phyloP scores from a whole-genome alignment of 2,888 invertebrate species.

The Psococerastis gibbosa region DNA sequence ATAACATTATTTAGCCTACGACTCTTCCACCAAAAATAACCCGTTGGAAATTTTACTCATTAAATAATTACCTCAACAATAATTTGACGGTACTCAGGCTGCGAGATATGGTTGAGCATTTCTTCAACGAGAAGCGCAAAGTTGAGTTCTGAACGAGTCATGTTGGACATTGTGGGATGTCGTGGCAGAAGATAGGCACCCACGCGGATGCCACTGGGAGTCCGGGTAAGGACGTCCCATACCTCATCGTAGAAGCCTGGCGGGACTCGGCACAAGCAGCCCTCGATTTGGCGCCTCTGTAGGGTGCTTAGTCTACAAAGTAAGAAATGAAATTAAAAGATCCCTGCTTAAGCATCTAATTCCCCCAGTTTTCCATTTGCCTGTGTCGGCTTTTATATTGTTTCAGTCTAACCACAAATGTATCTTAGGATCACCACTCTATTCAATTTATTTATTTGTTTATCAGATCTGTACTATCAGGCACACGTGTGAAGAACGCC shows the following conservation, averaged over 20 bases:
- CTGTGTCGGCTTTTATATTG: too few species aligned
- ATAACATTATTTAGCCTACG: too few species aligned
- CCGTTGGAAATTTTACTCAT: too few species aligned
- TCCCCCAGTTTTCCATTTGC: too few species aligned
- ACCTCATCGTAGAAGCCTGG: slow-evolving; percentile 86
- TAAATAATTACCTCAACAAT: slow-evolving; percentile 45
- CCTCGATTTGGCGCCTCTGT: slow-evolving; percentile 80
- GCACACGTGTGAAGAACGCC: too few species aligned
- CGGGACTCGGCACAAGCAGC: slow-evolving; percentile 89
- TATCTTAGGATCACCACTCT: too few species aligned
- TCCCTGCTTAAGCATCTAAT: too few species aligned
- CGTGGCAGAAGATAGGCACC: slow-evolving; percentile 76
- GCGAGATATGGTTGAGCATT: slow-evolving; percentile 41
- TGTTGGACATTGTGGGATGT: slow-evolving; percentile 82
- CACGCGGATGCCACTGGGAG: slow-evolving; percentile 75
- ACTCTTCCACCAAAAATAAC: too few species aligned
- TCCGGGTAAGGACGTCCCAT: slow-evolving; percentile 83
- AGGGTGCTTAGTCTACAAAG: slow-evolving; percentile 65
- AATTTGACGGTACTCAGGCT: slow-evolving; percentile 48
- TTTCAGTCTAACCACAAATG: too few species aligned
- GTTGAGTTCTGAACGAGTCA: slow-evolving; percentile 92
- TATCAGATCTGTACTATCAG: too few species aligned
- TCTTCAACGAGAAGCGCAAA: slow-evolving; percentile 89
- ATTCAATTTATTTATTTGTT: too few species aligned
- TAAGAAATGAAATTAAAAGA: too few species aligned